Conservation (phyloP, 2,113 vertebrate species). For the Boulengerochromis microlepis region DNA sequence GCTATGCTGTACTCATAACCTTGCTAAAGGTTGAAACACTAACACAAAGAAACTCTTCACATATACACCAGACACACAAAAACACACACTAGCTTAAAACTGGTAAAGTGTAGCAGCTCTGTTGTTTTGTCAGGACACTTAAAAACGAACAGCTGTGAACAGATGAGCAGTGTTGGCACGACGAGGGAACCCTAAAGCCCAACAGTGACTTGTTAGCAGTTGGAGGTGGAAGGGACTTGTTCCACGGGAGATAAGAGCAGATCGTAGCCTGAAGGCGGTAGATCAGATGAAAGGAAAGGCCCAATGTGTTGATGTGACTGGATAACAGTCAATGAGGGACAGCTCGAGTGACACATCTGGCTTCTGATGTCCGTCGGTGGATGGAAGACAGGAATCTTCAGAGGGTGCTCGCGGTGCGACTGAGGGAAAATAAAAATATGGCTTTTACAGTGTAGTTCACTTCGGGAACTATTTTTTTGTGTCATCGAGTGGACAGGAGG, state of each 20-base stretch:
- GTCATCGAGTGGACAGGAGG: background rate
- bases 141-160: background rate
- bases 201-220: background rate
- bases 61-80: background rate
- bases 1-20: background rate
- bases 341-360: background rate
- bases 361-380: background rate
- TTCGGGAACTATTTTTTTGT: background rate
- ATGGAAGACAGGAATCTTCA: background rate
- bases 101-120: conserved; percentile 42
- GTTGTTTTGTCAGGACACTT: background rate
- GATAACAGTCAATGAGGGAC: background rate
- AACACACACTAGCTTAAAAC: conserved; percentile 38
- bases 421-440: background rate
- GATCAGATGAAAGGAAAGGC: background rate
- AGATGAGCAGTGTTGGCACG: background rate
- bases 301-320: conserved; percentile 4
- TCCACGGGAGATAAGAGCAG: background rate
- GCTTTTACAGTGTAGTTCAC: conserved; percentile 3
- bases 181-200: background rate
- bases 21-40: background rate
- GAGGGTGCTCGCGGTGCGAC: background rate
- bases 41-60: background rate
- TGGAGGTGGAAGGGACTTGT: background rate
- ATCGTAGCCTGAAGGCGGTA: background rate